Evolutionary conservation across 2,888 invertebrate species (phyloP), one percentile per base, ranked within the genome.

Genomic region (Cheilosia scutellata): DNA sequence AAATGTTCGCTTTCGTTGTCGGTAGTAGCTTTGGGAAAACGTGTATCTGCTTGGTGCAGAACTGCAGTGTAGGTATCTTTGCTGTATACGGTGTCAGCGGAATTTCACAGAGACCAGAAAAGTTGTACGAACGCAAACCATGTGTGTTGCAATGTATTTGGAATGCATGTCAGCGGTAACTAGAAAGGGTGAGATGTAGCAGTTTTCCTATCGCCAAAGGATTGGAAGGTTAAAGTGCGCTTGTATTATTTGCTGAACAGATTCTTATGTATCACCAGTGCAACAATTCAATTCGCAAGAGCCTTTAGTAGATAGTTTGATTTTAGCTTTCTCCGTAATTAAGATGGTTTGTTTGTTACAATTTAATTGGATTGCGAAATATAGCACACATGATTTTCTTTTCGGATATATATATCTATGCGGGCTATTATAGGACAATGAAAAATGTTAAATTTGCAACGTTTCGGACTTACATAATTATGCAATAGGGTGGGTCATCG

Each of bases 171-270:
- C 71, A 63, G 86, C 86, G 86, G 86, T 55, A 51, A 77, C 65
- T 82, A 86, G 76, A 86, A 86, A 86, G 76, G 76, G 76, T 63
- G 55, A 76, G 70, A 65, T 71, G 76, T 57, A 29, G 76, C 37
- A 71, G 58, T 75, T 51, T 63, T 80, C 13, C 33, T 53, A 27
- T n/a, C 33, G 49, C 25, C 25, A 80, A 76, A 84, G n/a, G n/a
- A n/a, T n/a, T n/a, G n/a, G n/a, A n/a, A n/a, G 84, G 84, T 84
- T 84, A 80, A 80, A 84, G 84, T 80, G 84, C 75, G 71, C 71
- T 75, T 65, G 75, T 80, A 71, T 71, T 80, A 80, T 84, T 76
- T 75, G 84, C 80, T 47, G 37, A 79, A 63, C 83, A 75, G 63
- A 79, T 84, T 79, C 74, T 47, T 44, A 49, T 53, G 33, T 42